phyloP scores from a whole-genome alignment of 2,797 vertebrate species.

The Gadopsis marmoratus region DNA sequence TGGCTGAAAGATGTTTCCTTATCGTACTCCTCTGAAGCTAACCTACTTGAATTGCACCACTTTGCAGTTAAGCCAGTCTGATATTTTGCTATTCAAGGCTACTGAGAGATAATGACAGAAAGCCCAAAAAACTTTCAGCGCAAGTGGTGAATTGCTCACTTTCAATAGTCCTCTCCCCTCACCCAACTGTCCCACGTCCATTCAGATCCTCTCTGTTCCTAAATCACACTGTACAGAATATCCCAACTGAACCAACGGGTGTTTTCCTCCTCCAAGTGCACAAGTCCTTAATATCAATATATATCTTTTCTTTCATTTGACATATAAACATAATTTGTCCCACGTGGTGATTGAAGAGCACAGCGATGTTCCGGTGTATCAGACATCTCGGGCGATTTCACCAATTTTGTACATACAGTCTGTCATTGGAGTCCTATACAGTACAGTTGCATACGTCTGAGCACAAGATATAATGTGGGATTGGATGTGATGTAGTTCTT shows the following conservation, averaged over 20 bases:
- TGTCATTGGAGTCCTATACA: constrained; percentile 76
- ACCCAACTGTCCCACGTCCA: constrained; percentile 17
- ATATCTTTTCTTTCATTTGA: constrained; percentile 65
- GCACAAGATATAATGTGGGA: constrained; percentile 82
- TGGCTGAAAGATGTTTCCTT: constrained; percentile 52
- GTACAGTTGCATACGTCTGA: constrained; percentile 80
- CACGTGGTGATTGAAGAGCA: constrained; percentile 73
- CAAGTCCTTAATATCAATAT: constrained; percentile 64
- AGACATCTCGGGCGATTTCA: constrained; percentile 55
- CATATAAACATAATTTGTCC: constrained; percentile 66
- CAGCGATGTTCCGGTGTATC: constrained; percentile 62
- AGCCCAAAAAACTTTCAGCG: constrained; percentile 31
- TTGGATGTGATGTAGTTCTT: constrained; percentile 82
- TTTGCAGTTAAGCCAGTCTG: constrained; percentile 57
- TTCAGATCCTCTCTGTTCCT: constrained; percentile 35
- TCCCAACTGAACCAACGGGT: constrained; percentile 44
- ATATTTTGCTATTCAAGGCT: constrained; percentile 49
- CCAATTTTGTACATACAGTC: constrained; percentile 82
- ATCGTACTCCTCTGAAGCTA: constrained; percentile 58
- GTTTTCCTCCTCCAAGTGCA: constrained; percentile 46
- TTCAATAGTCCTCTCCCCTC: constrained; percentile 34
- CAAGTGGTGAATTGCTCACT: constrained; percentile 35
- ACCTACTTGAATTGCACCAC: constrained; percentile 73
- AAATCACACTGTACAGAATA: constrained; percentile 64
- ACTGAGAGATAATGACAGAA: constrained; percentile 40